Evolutionary conservation across 2,888 invertebrate genomes (phyloP).

Genomic region (Microctonus aethiopoides): DNA sequence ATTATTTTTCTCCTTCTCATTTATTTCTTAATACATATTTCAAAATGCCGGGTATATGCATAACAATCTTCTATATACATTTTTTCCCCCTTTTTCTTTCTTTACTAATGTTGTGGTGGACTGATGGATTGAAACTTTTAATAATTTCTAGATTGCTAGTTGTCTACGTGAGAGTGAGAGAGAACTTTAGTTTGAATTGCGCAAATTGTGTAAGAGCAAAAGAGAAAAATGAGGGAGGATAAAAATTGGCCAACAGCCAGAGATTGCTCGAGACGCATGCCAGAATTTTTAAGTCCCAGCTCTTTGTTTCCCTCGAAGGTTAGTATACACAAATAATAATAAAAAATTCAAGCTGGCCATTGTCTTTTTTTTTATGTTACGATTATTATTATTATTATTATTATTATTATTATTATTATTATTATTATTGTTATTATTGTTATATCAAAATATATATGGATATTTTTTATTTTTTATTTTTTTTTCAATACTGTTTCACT

Average conservation of each 20-base stretch:
- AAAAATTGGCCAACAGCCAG: slow-evolving; percentile 28
- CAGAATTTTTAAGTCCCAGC: slow-evolving; percentile 30
- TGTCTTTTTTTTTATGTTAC: slow-evolving; percentile 9
- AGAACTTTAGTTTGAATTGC: too few relatives aligned
- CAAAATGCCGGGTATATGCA: not conserved
- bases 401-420: too few relatives aligned
- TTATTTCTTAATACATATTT: too few relatives aligned
- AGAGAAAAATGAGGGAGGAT: not conserved
- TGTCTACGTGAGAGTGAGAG: not conserved
- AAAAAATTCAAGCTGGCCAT: slow-evolving; percentile 6
- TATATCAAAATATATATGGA: too few relatives aligned
- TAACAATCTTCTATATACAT: not conserved
- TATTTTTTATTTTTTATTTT: not conserved
- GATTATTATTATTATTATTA: not conserved
- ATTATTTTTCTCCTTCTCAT: too few relatives aligned
- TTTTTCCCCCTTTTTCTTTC: not conserved
- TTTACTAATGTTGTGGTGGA: not conserved
- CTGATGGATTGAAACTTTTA: slow-evolving; percentile 25
- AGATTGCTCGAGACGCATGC: slow-evolving; percentile 28
- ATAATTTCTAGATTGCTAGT: slow-evolving; percentile 23
- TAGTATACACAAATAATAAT: slow-evolving; percentile 5
- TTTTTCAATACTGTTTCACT: not conserved
- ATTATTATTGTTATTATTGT: too few relatives aligned
- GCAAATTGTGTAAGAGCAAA: not conserved
- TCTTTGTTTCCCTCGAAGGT: slow-evolving; percentile 27